phyloP scores from a whole-genome alignment of 2,113 vertebrate genomes.

The Callipepla squamata region DNA sequence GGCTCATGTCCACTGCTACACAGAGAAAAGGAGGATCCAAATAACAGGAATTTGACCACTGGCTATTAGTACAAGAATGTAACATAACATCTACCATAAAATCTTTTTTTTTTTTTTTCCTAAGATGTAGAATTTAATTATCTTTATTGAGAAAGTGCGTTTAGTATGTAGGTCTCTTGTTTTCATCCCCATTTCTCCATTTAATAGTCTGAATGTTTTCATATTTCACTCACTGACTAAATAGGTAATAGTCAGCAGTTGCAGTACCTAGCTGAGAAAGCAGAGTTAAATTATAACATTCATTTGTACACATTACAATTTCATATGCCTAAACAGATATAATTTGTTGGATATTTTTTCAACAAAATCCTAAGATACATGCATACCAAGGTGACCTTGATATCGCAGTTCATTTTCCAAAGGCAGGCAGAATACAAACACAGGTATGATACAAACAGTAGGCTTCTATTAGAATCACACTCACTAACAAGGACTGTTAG shows the following conservation, averaged over 20 bases:
- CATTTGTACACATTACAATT: constrained; percentile 15
- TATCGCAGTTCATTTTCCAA: background rate
- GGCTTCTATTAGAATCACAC: background rate
- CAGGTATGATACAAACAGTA: background rate
- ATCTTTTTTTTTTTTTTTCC: background rate
- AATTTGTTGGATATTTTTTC: background rate
- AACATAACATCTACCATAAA: background rate
- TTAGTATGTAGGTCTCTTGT: background rate
- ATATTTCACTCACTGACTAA: background rate
- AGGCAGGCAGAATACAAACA: background rate
- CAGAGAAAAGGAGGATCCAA: background rate
- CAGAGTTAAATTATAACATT: background rate
- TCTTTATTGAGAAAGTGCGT: background rate
- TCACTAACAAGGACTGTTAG: background rate
- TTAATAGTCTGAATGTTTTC: background rate
- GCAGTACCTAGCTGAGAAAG: background rate
- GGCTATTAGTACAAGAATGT: background rate
- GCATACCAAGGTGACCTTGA: constrained; percentile 37
- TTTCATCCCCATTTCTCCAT: background rate
- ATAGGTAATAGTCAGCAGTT: background rate
- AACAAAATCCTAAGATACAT: background rate
- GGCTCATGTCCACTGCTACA: background rate
- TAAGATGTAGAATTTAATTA: background rate
- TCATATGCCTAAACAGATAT: background rate
- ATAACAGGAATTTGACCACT: background rate